Percentiles rank a stretch among this genome's conserved stretches.
Conservation (phyloP, 2,113 vertebrate species). For the Nesospiza acunhae region DNA sequence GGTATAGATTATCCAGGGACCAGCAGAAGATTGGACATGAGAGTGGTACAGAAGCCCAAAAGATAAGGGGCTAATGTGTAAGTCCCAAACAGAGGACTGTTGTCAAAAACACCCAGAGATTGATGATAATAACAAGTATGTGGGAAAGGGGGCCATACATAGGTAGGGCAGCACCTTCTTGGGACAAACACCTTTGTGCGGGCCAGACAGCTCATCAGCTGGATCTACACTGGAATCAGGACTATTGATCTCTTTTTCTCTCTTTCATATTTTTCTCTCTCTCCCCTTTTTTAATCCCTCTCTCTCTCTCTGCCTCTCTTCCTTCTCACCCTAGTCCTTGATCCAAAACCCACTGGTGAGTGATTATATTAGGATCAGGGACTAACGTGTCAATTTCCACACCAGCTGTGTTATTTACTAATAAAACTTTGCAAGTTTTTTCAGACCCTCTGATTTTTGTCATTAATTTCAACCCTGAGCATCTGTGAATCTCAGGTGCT, state of each 20-base stretch:
- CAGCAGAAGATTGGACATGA: not conserved
- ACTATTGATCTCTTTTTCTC: not conserved
- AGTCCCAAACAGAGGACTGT: not conserved
- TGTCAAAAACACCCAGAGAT: not conserved
- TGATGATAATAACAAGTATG: not conserved
- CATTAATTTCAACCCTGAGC: not conserved
- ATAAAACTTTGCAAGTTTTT: not conserved
- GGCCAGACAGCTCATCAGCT: rapidly evolving
- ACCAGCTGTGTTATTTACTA: not conserved
- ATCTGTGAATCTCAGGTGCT: not conserved
- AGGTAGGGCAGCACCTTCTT: not conserved
- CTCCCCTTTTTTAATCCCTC: not conserved
- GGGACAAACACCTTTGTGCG: not conserved
- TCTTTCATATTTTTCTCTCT: not conserved
- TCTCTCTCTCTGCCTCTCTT: not conserved
- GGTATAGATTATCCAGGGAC: not conserved
- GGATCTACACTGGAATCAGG: rapidly evolving
- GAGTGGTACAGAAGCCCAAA: not conserved
- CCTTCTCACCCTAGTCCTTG: not conserved
- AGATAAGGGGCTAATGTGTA: not conserved
- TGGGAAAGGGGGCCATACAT: not conserved
- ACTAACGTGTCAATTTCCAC: not conserved
- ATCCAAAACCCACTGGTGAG: not conserved
- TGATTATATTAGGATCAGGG: not conserved
- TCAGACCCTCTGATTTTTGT: not conserved